A percentile compares a stretch with the other conserved stretches of the same genome.
Evolutionary conservation across 2,888 invertebrate genomes (phyloP).

Genomic region (Leptinotarsa tumamoca): DNA sequence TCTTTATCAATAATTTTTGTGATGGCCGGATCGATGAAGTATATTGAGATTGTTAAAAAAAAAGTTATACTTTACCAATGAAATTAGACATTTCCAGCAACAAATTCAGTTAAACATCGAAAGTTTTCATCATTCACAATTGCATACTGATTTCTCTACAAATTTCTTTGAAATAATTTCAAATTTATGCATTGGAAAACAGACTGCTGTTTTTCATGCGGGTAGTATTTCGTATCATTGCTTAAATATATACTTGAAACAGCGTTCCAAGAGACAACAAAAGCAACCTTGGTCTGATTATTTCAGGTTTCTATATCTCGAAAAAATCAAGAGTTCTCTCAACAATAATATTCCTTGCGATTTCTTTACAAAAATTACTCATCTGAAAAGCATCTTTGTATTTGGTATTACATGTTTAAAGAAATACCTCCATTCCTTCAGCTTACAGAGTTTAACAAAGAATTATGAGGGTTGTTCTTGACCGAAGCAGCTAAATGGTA

Average conservation of each 20-base stretch:
- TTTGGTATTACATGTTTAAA: too few species aligned
- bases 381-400: too few species aligned
- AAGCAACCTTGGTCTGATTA: constrained; percentile 1
- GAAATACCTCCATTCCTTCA: too few species aligned
- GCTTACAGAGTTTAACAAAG: too few species aligned
- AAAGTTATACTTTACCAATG: background rate
- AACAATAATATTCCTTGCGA: background rate
- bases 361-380: background rate
- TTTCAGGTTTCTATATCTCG: background rate
- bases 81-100: background rate
- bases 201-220: background rate
- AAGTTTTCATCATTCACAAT: background rate
- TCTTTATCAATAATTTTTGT: too few species aligned
- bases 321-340: background rate
- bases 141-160: background rate
- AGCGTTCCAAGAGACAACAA: background rate
- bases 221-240: background rate
- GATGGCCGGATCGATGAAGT: too few species aligned
- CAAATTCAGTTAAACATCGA: background rate
- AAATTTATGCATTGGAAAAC: constrained; percentile 1
- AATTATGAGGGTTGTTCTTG: too few species aligned
- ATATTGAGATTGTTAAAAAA: too few species aligned
- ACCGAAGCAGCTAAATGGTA: too few species aligned
- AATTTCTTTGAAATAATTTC: constrained; percentile 2
- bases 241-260: background rate